A percentile compares a stretch with the other conserved stretches of the same genome.
Evolutionary conservation across 2,113 vertebrate species (phyloP).

Genomic region (Neolamprologus caudopunctatus): DNA sequence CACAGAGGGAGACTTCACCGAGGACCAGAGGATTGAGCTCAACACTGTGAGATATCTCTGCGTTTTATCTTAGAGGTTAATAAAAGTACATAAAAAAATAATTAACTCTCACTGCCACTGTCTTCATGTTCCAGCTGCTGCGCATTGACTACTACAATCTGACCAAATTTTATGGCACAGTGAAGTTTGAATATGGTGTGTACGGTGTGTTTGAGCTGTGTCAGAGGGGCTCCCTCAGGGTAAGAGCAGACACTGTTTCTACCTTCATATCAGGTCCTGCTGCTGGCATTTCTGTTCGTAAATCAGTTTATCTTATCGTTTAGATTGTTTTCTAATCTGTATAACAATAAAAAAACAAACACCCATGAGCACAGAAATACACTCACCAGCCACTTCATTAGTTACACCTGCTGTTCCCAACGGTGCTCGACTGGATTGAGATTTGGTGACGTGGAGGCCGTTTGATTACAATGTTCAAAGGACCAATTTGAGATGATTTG

Average conservation of each 20-base stretch:
- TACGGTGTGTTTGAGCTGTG: conserved; percentile 91
- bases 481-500: not conserved
- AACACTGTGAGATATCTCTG: conserved; percentile 76
- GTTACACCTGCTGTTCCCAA: not conserved
- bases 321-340: not conserved
- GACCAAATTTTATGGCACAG: conserved; percentile 96
- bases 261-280: not conserved
- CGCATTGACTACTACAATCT: conserved; percentile 95
- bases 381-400: not conserved
- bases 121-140: conserved; percentile 74
- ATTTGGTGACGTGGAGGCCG: not conserved
- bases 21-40: conserved; percentile 87
- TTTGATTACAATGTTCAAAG: not conserved
- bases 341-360: not conserved
- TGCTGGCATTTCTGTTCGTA: not conserved
- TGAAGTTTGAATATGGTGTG: conserved; percentile 86
- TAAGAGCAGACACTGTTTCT: conserved; percentile 59
- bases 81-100: not conserved
- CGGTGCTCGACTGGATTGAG: not conserved
- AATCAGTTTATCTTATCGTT: not conserved
- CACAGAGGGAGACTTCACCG: conserved; percentile 81
- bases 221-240: conserved; percentile 90
- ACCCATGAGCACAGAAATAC: not conserved
- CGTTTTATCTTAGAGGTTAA: not conserved
- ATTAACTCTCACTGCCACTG: not conserved